Base-by-base conservation (phyloP, 2,797 vertebrate genomes). In the Rhabdophis nuchalis region DNA sequence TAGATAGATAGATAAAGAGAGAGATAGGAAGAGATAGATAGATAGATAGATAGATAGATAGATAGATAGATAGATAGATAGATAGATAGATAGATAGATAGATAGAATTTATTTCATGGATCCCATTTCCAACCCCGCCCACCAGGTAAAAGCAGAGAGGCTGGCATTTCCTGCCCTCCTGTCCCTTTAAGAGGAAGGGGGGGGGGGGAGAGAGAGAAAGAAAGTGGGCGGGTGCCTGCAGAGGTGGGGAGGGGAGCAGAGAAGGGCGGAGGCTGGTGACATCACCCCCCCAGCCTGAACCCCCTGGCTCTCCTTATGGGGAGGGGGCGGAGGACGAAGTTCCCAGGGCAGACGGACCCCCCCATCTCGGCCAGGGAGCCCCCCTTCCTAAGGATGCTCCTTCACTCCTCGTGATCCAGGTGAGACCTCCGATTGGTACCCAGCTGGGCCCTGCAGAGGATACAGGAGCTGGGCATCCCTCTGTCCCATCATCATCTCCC, bases 281-380 rank as follows among this genome's bases (percentile, higher is more conserved):
- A 90, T 93, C 92, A 90, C 36, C 88, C 36, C 36, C 60, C 92
- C 92, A 53, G 54, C 61, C 92, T 77, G 85, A 85, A 12, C 58
- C 13, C 27, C 25, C 11, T n/a, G 6, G 57, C 8, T 36, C 36
- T 72, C 68, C 68, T 36, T 72, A 56, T n/a, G 9, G 53, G 32
- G 77, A 46, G 41, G 29, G 5, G 3, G 36, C 3, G n/a, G 25
- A 7, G 23, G 32, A 7, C 1, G 11, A 23, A 10, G 20, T n/a
- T 1, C 23, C 46, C 4, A 2, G n/a, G 50, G 32, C 41, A 85
- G 13, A 57, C 3, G 13, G 46, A 12, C 1, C 13, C 50, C 50
- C 46, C 1, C 25, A 29, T 4, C 20, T 27, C 3, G 5, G 36
- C 50, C 50, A 7, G 10, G 36, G 18, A 10, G 25, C 6, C 4